These are phyloP conservation scores for Sigmodon hispidus DNA, from an alignment of 2,113 vertebrate genomes.

Conservation along the genomic window DNA sequence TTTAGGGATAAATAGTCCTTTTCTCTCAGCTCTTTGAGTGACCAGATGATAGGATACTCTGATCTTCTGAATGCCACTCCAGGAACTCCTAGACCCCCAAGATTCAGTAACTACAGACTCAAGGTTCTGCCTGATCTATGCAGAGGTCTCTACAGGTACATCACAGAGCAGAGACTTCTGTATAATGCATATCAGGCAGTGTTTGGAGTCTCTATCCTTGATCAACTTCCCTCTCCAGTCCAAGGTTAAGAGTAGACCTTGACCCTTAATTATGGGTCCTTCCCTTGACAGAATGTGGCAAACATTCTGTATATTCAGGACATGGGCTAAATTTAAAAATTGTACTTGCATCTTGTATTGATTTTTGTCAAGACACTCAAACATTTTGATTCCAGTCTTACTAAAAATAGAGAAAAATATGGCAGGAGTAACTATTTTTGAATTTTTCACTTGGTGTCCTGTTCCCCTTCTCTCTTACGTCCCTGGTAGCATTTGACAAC, in stretches of 20 bases:
- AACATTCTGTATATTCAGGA: background rate
- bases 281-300: background rate
- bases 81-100: background rate
- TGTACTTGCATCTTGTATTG: background rate
- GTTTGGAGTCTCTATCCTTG: background rate
- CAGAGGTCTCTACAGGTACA: background rate
- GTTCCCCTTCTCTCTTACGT: too few species aligned
- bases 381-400: background rate
- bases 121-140: background rate
- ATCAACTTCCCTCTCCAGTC: background rate
- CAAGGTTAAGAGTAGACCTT: background rate
- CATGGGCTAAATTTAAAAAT: background rate
- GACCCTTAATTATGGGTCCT: background rate
- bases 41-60: background rate
- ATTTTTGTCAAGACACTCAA: slow-evolving; percentile 29
- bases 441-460: background rate
- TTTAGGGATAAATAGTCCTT: background rate
- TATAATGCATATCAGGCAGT: background rate
- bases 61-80: background rate
- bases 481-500: background rate
- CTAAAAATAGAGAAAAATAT: background rate
- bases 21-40: background rate
- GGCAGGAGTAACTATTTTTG: background rate
- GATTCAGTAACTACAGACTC: background rate
- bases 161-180: background rate